These are phyloP conservation scores for Lycorma delicatula DNA, from an alignment of 1,140 invertebrate species.

Conservation along the genomic window DNA sequence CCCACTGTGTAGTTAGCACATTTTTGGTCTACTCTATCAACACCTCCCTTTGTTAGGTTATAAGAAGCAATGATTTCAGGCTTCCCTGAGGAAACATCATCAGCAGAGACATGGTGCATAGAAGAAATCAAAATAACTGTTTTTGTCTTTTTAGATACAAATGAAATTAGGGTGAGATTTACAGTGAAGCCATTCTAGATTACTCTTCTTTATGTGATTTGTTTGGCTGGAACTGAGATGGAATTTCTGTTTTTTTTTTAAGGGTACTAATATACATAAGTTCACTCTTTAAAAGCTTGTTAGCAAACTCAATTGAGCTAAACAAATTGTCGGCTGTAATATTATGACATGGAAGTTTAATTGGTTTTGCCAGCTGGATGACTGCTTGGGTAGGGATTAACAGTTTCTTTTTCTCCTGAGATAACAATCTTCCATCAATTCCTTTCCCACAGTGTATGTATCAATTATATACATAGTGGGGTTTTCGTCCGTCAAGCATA, in stretches of 20 bases:
- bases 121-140: slow-evolving; percentile 7
- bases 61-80: slow-evolving; percentile 9
- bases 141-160: slow-evolving; percentile 4
- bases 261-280: too few species aligned
- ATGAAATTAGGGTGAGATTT: not conserved
- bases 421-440: too few species aligned
- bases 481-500: not conserved
- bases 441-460: slow-evolving; percentile 11
- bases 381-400: slow-evolving; percentile 28
- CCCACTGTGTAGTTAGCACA: not conserved
- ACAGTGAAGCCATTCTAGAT: not conserved
- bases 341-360: slow-evolving; percentile 32
- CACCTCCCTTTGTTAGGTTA: slow-evolving; percentile 8
- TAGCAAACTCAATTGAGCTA: slow-evolving; percentile 33
- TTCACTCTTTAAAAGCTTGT: too few species aligned
- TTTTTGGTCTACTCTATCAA: slow-evolving; percentile 2
- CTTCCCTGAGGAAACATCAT: not conserved
- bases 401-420: slow-evolving; percentile 29
- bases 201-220: not conserved
- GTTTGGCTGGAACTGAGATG: not conserved
- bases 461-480: slow-evolving; percentile 13
- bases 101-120: not conserved
- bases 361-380: slow-evolving; percentile 28
- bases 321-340: slow-evolving; percentile 38
- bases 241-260: too few species aligned